phyloP scores from a whole-genome alignment of 2,113 vertebrate species.

The Hystrix brachyura region DNA sequence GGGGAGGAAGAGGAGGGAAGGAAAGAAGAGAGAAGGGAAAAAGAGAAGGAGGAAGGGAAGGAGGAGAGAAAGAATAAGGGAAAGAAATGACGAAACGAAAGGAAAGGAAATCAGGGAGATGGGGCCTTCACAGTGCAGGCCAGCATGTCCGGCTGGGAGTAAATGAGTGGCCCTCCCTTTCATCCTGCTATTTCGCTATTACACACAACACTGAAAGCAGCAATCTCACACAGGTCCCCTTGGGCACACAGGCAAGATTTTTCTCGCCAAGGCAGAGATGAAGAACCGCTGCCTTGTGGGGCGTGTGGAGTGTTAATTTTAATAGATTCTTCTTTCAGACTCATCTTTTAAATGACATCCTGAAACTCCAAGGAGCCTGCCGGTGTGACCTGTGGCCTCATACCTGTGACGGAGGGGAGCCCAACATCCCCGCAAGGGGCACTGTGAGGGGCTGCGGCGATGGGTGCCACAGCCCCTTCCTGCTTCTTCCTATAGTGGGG shows the following conservation, averaged over 20 bases:
- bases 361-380: neutral
- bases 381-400: neutral
- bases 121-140: no score
- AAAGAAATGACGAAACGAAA: accelerated
- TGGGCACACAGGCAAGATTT: neutral
- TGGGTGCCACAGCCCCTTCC: neutral
- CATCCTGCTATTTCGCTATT: accelerated
- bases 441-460: neutral
- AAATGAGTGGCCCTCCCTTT: neutral
- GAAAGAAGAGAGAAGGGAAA: neutral
- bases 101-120: neutral
- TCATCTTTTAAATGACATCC: constrained; percentile 9
- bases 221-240: neutral
- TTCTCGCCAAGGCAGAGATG: neutral
- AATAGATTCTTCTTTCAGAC: constrained; percentile 42
- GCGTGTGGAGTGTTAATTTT: neutral
- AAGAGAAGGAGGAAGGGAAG: no score
- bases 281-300: neutral
- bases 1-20: no score
- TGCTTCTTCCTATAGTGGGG: neutral
- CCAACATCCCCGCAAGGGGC: accelerated
- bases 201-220: neutral
- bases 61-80: accelerated
- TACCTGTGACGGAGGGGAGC: neutral
- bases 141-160: neutral